Evolutionary conservation across 2,888 invertebrate species (phyloP), one percentile per base, ranked within the genome.

Genomic region (Euspilapteryx auroguttella): DNA sequence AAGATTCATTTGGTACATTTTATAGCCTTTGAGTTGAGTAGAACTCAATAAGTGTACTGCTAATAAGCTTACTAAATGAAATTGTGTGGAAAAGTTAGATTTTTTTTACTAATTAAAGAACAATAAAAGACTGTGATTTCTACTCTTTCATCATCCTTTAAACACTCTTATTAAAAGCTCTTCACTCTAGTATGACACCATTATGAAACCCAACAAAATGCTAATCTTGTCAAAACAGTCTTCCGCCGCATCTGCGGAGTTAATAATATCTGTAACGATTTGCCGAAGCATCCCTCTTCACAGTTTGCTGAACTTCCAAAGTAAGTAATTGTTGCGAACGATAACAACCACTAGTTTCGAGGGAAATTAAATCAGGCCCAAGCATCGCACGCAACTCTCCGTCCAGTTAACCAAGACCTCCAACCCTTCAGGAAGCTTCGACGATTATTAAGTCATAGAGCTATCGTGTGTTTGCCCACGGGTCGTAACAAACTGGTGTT

Each of bases 241-340:
- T 9, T 14, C 14, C 6, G 17, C 12, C 3, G 7, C 9, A 15
- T 20, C 12, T 2, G 17, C 6, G 2, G 20, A 7, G 20, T 2
- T 12, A 26, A n/a, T n/a, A 8, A 20, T 20, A 20, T 26, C 17
- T 25, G n/a, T 9, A 8, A 12, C 4, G 12, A 27, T 21, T 4
- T 13, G 10, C 12, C 12, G 21, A 27, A 13, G 21, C 21, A 12
- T 9, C 21, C 11, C 21, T 13, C 13, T 8, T 10, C 21, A 13
- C 21, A 27, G 27, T 21, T n/a, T 21, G 21, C 12, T 10, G 12
- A 21, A 27, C n/a, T 27, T 21, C 21, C 13, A 14, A 24, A 24
- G 13, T 24, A 24, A 24, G 27, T 27, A 27, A 27, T 27, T 27
- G 27, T 27, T 27, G 27, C 21, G 27, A 21, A 12, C 27, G 27